Conservation (phyloP, 2,113 vertebrate genomes). For the Phasianus colchicus region DNA sequence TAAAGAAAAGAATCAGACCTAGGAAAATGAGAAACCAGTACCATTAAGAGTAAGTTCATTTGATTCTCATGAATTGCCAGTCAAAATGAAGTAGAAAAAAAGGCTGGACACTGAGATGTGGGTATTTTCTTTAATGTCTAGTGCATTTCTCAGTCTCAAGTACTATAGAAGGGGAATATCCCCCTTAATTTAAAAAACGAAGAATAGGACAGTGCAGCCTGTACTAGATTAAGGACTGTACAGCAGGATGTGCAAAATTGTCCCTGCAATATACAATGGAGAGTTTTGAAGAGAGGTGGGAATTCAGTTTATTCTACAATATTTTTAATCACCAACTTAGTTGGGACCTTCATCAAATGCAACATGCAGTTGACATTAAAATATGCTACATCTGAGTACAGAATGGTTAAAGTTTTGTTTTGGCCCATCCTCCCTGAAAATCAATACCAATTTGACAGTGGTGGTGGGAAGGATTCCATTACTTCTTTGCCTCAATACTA, state of each 20-base stretch:
- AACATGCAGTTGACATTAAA: background rate
- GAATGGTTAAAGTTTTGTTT: background rate
- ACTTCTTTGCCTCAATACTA: background rate
- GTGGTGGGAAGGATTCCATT: background rate
- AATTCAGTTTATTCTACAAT: background rate
- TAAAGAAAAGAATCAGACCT: background rate
- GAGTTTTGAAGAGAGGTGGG: background rate
- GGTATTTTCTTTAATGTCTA: conserved; percentile 25
- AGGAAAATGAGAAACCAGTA: background rate
- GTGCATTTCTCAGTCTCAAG: conserved; percentile 26
- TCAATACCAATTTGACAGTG: background rate
- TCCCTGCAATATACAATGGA: background rate
- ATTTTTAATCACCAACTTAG: background rate
- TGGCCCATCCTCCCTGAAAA: background rate
- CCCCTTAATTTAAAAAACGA: background rate
- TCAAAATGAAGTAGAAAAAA: conserved; percentile 23
- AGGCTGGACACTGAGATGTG: background rate
- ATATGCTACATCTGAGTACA: background rate
- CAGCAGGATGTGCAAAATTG: conserved; percentile 6
- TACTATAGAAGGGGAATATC: background rate
- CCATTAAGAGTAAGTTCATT: background rate
- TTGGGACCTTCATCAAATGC: background rate
- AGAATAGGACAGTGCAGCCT: background rate
- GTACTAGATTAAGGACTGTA: background rate
- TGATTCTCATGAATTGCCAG: background rate